These are phyloP conservation scores for Chrysolina americana DNA, from an alignment of 2,888 invertebrate species.

Conservation along the genomic window DNA sequence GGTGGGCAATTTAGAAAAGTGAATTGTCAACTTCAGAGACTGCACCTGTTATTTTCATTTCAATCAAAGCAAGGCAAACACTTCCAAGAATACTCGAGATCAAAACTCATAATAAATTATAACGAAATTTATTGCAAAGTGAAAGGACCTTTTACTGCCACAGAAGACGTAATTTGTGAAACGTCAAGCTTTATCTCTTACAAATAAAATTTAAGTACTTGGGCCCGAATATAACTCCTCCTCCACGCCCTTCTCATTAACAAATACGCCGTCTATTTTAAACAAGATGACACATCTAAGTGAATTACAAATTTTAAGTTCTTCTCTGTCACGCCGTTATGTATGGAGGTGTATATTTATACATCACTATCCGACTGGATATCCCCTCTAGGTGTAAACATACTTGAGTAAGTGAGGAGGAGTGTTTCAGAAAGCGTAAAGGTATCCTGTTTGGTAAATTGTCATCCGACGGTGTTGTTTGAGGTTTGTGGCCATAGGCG, in stretches of 20 bases:
- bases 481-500: constrained; percentile 3
- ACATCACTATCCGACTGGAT: constrained; percentile 8
- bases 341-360: constrained; percentile 29
- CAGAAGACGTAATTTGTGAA: constrained; percentile 25
- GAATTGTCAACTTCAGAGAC: neutral
- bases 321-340: constrained; percentile 20
- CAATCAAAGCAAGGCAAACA: neutral
- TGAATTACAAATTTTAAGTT: constrained; percentile 31
- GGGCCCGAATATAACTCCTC: constrained; percentile 22
- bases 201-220: constrained; percentile 26
- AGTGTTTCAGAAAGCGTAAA: constrained; percentile 5
- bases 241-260: constrained; percentile 28
- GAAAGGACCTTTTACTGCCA: neutral
- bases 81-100: neutral
- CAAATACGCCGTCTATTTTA: constrained; percentile 25
- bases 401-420: constrained; percentile 20
- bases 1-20: too few species aligned
- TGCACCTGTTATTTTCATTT: neutral
- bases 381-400: constrained; percentile 25
- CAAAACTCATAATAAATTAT: neutral
- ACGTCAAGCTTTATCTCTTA: constrained; percentile 21
- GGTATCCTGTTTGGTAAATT: constrained; percentile 21
- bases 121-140: constrained; percentile 11
- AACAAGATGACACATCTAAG: constrained; percentile 29
- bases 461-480: constrained; percentile 19